Base-by-base conservation (phyloP, 2,113 vertebrate species). In the Rhipidura dahli region DNA sequence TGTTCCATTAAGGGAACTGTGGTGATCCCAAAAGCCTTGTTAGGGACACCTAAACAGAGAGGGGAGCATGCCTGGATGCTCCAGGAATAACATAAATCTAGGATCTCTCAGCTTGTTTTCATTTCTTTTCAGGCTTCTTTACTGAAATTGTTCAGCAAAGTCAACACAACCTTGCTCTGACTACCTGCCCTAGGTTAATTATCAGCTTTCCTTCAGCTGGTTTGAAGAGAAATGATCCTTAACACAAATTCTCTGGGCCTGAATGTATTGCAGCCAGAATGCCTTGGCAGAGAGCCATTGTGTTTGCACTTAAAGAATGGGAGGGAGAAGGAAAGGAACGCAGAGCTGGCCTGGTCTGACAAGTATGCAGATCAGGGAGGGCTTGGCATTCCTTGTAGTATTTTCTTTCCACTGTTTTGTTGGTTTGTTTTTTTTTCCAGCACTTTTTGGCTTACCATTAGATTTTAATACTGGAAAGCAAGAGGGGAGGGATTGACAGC, bases 171-270 rank as follows among this genome's bases (percentile, higher is more conserved):
- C 68, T 84, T 63, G 65, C 8, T 8, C 39, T 76, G 61, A 86
- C 65, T 90, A 93, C 91, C 93, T 95, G 84, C 60, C 83, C 56
- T 57, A 47, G 91, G 93, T 96, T 96, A 97, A 96, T 96, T 75
- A 96, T 93, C 88, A 93, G 93, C 93, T 94, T 92, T 83, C 83
- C 54, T 91, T 88, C 53, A 87, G 69, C 65, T 87, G 44, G 26
- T 70, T 83, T 76, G 61, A n/a, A 82, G 73, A 90, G 50, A 96
- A 96, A 95, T 63, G 75, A 90, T 97, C 93, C 88, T 75, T 75
- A 88, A 71, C 82, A 82, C 61, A 50, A 68, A 84, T 86, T 78
- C 68, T 54, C 57, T 54, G 65, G 77, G 42, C 59, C 26, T 69
- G 60, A 59, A 83, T 37, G 49, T 66, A 37, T 86, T 20, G 7